These are phyloP conservation scores for Gymnocheta viridis DNA, from an alignment of 2,888 invertebrate species.

Conservation along the genomic window DNA sequence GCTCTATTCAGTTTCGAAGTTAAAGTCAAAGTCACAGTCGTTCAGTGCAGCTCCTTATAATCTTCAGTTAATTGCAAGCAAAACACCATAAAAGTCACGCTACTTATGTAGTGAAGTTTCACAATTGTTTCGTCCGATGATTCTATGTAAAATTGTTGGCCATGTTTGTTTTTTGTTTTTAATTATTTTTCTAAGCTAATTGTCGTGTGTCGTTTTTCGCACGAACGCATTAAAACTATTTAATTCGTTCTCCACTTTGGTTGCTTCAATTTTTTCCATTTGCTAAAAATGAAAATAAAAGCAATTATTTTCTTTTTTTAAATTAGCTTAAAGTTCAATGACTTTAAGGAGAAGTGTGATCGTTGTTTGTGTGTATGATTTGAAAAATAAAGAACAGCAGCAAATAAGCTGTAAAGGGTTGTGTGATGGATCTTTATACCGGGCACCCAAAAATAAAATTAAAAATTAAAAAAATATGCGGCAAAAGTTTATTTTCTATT, in stretches of 20 bases:
- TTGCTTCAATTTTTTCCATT: background rate
- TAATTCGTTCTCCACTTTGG: slow-evolving; percentile 11
- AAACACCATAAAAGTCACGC: background rate
- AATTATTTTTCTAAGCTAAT: background rate
- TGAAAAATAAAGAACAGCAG: background rate
- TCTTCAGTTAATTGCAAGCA: no score
- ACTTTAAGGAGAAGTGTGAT: slow-evolving; percentile 1
- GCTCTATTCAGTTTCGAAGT: no score
- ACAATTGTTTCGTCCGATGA: background rate
- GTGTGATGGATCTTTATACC: background rate
- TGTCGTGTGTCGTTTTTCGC: slow-evolving; percentile 58
- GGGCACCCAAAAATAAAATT: no score
- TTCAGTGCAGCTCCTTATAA: no score
- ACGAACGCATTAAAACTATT: slow-evolving; percentile 53
- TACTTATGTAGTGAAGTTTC: background rate
- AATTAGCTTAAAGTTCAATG: slow-evolving; percentile 52
- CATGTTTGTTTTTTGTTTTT: background rate
- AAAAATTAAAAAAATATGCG: no score
- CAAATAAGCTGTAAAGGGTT: background rate
- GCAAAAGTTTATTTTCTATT: no score
- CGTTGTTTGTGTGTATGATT: background rate
- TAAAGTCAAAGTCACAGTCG: no score
- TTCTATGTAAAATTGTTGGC: background rate
- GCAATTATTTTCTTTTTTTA: background rate
- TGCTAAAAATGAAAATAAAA: slow-evolving; percentile 8